Percentiles rank a stretch among this genome's conserved stretches.
Conservation (phyloP, 1,140 invertebrate species). For the Halyomorpha halys region DNA sequence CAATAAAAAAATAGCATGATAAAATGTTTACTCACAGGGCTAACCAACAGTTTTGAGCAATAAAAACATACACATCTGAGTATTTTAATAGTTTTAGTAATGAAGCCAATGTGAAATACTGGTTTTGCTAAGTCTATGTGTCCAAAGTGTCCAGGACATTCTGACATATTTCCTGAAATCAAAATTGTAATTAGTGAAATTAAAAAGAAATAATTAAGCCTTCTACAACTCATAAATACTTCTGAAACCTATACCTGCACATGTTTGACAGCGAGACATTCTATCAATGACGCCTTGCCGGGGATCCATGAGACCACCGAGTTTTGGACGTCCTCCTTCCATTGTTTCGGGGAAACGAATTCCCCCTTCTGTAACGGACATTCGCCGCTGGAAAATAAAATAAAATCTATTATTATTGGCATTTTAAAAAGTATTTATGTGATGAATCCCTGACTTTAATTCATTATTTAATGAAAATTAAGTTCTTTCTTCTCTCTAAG, state of each 20-base stretch:
- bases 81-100: slow-evolving; percentile 95
- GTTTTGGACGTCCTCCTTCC: slow-evolving; percentile 94
- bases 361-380: slow-evolving; percentile 95
- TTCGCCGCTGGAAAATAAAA: slow-evolving; percentile 64
- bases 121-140: slow-evolving; percentile 98
- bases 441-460: no score
- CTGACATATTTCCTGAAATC: slow-evolving; percentile 71
- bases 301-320: slow-evolving; percentile 98
- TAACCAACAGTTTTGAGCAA: slow-evolving; percentile 90
- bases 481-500: no score
- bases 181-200: slow-evolving; percentile 12
- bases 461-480: no score
- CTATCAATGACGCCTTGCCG: slow-evolving; percentile 95
- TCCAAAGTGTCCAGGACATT: slow-evolving; percentile 99
- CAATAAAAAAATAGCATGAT: slow-evolving; percentile 16
- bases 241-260: slow-evolving; percentile 55
- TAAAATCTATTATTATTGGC: background rate
- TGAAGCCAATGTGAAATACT: slow-evolving; percentile 95
- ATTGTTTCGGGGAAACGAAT: slow-evolving; percentile 95
- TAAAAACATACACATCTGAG: slow-evolving; percentile 95
- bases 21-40: slow-evolving; percentile 57
- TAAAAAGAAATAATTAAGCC: background rate
- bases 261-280: slow-evolving; percentile 89
- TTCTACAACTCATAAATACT: background rate
- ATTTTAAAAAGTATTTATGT: no score